phyloP scores from a whole-genome alignment of 2,888 invertebrate genomes.

The Hypselothyrea guttata region DNA sequence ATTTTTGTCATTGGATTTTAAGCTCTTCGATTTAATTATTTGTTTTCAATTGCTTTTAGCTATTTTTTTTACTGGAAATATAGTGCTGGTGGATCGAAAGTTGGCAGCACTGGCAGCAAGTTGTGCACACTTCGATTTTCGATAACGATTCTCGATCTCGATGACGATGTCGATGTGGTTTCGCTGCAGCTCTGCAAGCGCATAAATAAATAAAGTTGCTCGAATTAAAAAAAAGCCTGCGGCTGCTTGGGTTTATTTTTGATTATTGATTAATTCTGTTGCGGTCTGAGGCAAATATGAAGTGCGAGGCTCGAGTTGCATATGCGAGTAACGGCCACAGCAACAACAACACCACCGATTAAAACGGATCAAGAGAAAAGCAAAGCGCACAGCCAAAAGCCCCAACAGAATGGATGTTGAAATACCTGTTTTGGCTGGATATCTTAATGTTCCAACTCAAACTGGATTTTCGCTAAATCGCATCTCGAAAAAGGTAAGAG shows the following conservation, averaged over 20 bases:
- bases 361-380: conserved; percentile 23
- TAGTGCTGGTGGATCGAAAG: too few species aligned
- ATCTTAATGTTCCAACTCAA: conserved; percentile 89
- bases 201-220: conserved; percentile 67
- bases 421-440: conserved; percentile 89
- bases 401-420: conserved; percentile 86
- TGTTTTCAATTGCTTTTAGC: too few species aligned
- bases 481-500: conserved; percentile 88
- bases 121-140: conserved; percentile 18
- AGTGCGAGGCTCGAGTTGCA: conserved; percentile 47
- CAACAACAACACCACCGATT: conserved; percentile 1
- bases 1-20: too few species aligned
- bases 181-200: conserved; percentile 54
- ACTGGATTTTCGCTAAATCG: conserved; percentile 88
- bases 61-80: too few species aligned
- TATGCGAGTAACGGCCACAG: conserved; percentile 26
- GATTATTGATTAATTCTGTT: too few species aligned
- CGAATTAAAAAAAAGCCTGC: conserved; percentile 40
- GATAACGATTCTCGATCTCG: conserved; percentile 35
- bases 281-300: conserved; percentile 64
- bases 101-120: not conserved
- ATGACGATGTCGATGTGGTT: conserved; percentile 25
- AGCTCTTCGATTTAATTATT: too few species aligned
- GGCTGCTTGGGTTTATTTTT: conserved; percentile 51
- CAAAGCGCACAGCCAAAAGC: conserved; percentile 47